These are phyloP conservation scores for Borostomias antarcticus DNA, from an alignment of 2,797 vertebrate species.

Conservation along the genomic window DNA sequence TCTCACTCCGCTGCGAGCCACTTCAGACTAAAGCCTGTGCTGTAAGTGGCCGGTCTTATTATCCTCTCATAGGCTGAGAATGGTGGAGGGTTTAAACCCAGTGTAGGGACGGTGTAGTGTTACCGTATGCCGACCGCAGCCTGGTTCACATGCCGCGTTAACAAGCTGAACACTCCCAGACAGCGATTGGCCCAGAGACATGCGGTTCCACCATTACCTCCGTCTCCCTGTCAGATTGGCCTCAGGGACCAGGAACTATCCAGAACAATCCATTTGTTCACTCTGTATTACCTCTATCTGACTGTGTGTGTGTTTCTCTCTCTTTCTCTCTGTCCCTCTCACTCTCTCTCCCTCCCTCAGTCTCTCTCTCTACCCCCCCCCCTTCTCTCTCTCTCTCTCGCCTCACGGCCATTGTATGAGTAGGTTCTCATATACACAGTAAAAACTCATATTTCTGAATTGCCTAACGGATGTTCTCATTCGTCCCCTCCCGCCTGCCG, in stretches of 20 bases:
- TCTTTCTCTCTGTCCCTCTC: constrained; percentile 10
- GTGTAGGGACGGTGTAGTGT: constrained; percentile 60
- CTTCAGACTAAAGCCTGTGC: not conserved
- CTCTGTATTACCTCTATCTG: no score
- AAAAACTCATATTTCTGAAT: not conserved
- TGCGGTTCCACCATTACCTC: constrained; percentile 67
- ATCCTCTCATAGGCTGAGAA: not conserved
- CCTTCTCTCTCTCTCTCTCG: not conserved
- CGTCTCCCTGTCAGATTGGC: constrained; percentile 71
- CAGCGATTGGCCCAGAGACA: constrained; percentile 52
- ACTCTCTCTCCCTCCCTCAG: constrained; percentile 23
- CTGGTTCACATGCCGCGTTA: constrained; percentile 68
- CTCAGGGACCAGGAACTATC: constrained; percentile 64
- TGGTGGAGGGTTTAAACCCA: constrained; percentile 51
- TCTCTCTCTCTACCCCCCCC: constrained; percentile 20
- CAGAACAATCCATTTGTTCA: constrained; percentile 74
- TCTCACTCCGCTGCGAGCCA: no score
- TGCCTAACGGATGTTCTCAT: not conserved
- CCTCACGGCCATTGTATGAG: not conserved
- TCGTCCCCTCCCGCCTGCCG: constrained; percentile 40
- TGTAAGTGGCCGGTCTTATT: not conserved
- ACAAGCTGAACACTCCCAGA: constrained; percentile 70
- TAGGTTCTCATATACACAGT: not conserved
- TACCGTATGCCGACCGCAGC: constrained; percentile 55
- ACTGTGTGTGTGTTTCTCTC: no score